Evolutionary conservation across 2,797 vertebrate species (phyloP).

Genomic region (Eulemur albifrons): DNA sequence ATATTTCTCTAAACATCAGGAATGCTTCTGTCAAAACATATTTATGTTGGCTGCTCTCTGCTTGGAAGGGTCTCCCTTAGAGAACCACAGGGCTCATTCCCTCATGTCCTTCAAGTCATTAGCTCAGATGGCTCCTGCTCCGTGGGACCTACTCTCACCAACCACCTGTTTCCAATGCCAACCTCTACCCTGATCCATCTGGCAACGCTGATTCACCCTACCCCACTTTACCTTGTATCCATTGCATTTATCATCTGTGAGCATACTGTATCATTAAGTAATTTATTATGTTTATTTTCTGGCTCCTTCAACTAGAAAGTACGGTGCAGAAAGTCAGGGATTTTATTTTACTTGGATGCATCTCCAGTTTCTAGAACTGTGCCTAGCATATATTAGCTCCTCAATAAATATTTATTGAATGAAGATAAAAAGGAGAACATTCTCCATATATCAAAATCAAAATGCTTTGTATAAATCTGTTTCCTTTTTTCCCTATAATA

Average conservation of each 20-base stretch:
- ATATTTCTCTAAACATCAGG: background rate
- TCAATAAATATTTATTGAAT: conserved; percentile 10
- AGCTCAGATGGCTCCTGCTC: background rate
- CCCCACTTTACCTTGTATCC: background rate
- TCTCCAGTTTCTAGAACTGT: background rate
- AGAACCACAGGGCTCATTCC: background rate
- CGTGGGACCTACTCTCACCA: background rate
- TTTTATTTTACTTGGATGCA: background rate
- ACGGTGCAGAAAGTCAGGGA: background rate
- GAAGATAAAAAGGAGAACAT: background rate
- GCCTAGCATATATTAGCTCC: background rate
- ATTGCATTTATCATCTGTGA: background rate
- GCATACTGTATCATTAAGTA: background rate
- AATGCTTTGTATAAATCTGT: background rate
- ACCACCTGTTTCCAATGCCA: background rate
- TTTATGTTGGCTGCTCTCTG: background rate
- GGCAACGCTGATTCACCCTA: background rate
- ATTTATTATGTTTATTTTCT: conserved; percentile 10
- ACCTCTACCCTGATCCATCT: background rate
- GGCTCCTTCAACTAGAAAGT: background rate
- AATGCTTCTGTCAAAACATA: background rate
- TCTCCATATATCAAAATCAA: background rate
- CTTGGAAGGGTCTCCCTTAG: no score
- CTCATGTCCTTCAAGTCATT: background rate
- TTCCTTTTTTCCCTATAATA: background rate